A percentile compares a stretch with the other conserved stretches of the same genome.
Evolutionary conservation across 2,888 invertebrate genomes (phyloP).

Genomic region (Neuroscelio doddi): DNA sequence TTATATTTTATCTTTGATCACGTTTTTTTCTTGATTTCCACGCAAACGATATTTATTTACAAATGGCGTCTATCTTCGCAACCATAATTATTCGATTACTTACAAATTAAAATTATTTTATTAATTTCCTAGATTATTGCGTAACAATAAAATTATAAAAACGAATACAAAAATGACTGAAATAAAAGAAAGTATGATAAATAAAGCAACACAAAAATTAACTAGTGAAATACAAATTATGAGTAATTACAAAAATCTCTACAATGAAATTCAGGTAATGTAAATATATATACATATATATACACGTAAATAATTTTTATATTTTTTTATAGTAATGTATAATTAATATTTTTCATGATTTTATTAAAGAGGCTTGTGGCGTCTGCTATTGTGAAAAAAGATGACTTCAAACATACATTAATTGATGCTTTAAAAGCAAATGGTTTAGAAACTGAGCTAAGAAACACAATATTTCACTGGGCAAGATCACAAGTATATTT

Average conservation of each 20-base stretch:
- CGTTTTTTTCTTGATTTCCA: no score
- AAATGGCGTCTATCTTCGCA: slow-evolving; percentile 60
- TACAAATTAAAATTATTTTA: slow-evolving; percentile 6
- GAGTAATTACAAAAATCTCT: slow-evolving; percentile 83
- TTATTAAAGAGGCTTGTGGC: slow-evolving; percentile 82
- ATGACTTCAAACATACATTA: slow-evolving; percentile 85
- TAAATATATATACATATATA: no score
- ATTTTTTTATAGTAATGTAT: no score
- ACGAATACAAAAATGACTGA: slow-evolving; percentile 58
- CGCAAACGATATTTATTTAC: slow-evolving; percentile 59
- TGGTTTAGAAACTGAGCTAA: slow-evolving; percentile 86
- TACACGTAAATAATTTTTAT: no score
- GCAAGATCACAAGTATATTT: slow-evolving; percentile 75
- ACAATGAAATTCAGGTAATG: slow-evolving; percentile 84
- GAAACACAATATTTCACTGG: slow-evolving; percentile 90
- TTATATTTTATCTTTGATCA: no score
- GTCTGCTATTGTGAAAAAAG: slow-evolving; percentile 82
- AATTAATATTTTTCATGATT: no score
- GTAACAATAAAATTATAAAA: no score
- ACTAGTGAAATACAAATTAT: slow-evolving; percentile 86
- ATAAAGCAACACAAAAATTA: slow-evolving; percentile 84
- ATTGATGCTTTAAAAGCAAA: slow-evolving; percentile 84
- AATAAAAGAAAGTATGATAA: slow-evolving; percentile 78
- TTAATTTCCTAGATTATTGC: no score
- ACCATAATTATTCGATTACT: slow-evolving; percentile 2